phyloP scores from a whole-genome alignment of 2,797 vertebrate genomes.

The Characodon lateralis region DNA sequence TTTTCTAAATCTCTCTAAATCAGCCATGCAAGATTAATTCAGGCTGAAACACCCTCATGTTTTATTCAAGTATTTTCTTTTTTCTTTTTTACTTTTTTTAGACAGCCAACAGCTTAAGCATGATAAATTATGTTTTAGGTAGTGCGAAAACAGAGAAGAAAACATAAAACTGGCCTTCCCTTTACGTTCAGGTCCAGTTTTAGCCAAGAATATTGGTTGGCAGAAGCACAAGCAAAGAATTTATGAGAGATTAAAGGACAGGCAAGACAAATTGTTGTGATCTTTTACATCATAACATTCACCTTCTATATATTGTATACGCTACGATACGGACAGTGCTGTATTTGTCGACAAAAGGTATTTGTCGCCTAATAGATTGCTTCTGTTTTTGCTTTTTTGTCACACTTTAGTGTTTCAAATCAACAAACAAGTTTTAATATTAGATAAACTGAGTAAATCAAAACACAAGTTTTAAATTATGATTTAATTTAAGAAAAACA shows the following conservation, averaged over 20 bases:
- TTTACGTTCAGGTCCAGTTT: neutral
- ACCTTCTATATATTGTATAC: neutral
- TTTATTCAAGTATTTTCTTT: conserved; percentile 49
- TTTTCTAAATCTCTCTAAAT: conserved; percentile 44
- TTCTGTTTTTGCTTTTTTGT: too few species aligned
- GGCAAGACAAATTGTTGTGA: neutral
- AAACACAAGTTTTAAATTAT: neutral
- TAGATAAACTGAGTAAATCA: neutral
- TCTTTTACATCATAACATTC: neutral
- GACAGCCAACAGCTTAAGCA: conserved; percentile 16
- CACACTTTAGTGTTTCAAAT: neutral
- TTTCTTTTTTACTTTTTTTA: neutral
- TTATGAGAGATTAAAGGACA: neutral
- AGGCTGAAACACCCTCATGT: conserved; percentile 51
- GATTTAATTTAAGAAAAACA: neutral
- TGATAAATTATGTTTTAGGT: conserved; percentile 26
- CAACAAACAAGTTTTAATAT: neutral
- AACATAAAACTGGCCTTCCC: neutral
- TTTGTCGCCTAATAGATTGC: too few species aligned
- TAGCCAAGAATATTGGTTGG: neutral
- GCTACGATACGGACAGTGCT: too few species aligned
- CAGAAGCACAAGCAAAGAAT: neutral
- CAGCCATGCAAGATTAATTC: conserved; percentile 62
- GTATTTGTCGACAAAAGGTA: too few species aligned
- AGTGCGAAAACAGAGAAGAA: neutral